Percentiles rank a stretch among this genome's conserved stretches.
Evolutionary conservation across 2,888 invertebrate genomes (phyloP).

Genomic region (Maniola hyperantus): DNA sequence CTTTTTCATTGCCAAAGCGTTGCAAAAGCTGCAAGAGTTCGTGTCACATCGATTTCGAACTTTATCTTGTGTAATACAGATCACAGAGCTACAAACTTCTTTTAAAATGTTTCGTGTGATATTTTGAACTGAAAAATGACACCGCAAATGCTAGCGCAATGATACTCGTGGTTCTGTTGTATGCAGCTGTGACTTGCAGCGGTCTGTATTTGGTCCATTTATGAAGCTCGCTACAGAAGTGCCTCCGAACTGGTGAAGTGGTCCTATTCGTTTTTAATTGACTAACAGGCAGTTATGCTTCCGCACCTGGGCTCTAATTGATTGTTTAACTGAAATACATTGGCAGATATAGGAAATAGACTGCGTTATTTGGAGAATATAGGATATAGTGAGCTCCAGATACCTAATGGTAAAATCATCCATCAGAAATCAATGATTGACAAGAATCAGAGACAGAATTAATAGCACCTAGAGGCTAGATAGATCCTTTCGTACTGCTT

Average conservation of each 20-base stretch:
- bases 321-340: conserved; percentile 5
- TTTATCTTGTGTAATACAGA: too few species aligned
- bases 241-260: neutral
- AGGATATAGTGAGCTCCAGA: neutral
- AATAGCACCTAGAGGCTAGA: too few species aligned
- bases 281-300: conserved; percentile 10
- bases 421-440: neutral
- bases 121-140: neutral
- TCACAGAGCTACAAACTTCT: neutral
- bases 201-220: conserved; percentile 3
- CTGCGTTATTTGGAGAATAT: neutral
- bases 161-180: conserved; percentile 1
- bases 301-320: conserved; percentile 9
- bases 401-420: neutral
- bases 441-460: neutral
- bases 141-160: neutral
- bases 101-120: neutral
- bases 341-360: neutral
- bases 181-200: neutral
- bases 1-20: too few species aligned
- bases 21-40: too few species aligned
- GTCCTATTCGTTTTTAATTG: conserved; percentile 14
- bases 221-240: conserved; percentile 11
- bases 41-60: too few species aligned
- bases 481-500: too few species aligned